phyloP scores from a whole-genome alignment of 2,113 vertebrate genomes.

The Eptesicus fuscus region DNA sequence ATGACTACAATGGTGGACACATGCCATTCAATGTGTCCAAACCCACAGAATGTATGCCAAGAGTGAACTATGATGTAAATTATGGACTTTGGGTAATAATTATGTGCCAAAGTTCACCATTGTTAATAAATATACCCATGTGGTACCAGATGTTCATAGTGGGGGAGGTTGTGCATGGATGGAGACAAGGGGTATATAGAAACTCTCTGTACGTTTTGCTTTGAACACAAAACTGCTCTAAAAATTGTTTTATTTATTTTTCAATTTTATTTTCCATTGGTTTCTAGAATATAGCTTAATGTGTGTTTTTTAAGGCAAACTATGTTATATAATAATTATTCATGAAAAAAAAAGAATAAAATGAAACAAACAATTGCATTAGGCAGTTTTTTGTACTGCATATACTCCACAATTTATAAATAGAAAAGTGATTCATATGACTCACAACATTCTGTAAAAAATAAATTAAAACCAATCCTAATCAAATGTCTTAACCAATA shows the following conservation, averaged over 20 bases:
- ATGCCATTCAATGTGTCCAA: background rate
- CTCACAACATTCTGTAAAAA: background rate
- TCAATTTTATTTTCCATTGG: background rate
- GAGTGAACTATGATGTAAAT: background rate
- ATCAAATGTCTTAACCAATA: background rate
- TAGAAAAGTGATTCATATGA: background rate
- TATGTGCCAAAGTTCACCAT: background rate
- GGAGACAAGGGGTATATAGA: rapidly evolving
- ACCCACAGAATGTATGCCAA: background rate
- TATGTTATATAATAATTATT: background rate
- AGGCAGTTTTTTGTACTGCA: background rate
- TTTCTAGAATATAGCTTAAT: background rate
- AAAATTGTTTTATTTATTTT: background rate
- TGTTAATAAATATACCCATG: background rate
- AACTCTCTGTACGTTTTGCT: background rate
- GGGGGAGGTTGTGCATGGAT: rapidly evolving
- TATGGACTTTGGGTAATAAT: background rate
- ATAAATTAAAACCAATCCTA: background rate
- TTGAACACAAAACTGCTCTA: background rate
- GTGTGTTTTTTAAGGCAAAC: background rate
- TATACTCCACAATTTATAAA: background rate
- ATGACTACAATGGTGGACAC: background rate
- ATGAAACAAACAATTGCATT: background rate
- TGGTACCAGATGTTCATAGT: background rate
- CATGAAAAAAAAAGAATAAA: background rate